Conservation (phyloP, 2,888 invertebrate genomes). For the Eupithecia insigniata region DNA sequence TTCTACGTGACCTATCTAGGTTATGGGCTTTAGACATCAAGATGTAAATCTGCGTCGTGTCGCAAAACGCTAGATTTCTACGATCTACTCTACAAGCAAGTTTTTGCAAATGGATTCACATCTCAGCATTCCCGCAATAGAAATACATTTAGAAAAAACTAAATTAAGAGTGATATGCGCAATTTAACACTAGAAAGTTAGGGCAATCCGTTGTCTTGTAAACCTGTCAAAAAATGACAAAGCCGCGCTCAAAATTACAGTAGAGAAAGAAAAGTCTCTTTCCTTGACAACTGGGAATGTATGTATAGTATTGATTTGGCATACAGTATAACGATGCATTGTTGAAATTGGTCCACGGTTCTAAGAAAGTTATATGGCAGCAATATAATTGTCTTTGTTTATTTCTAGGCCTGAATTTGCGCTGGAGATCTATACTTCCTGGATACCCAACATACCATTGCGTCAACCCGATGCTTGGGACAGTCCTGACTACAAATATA, state of each 20-base stretch:
- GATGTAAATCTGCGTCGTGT: not conserved
- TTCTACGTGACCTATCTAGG: constrained; percentile 23
- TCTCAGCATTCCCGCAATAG: not conserved
- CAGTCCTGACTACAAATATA: constrained; percentile 52
- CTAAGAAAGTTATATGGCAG: not conserved
- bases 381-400: constrained; percentile 2
- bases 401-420: constrained; percentile 72
- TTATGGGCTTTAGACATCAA: constrained; percentile 7
- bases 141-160: not conserved
- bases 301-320: not conserved
- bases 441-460: constrained; percentile 62
- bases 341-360: not conserved
- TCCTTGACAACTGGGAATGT: not conserved
- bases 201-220: not conserved
- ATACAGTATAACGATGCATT: not conserved
- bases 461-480: constrained; percentile 73
- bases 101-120: not conserved
- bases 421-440: constrained; percentile 73
- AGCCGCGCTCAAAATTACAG: not conserved
- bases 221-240: not conserved
- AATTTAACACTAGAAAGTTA: not conserved
- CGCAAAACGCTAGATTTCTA: not conserved
- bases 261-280: not conserved
- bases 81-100: not conserved
- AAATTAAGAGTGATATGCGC: not conserved